Evolutionary conservation across 35 echinoderm and acorn worm genomes (phyloP).

Genomic region (Ophiothrix spiculata): DNA sequence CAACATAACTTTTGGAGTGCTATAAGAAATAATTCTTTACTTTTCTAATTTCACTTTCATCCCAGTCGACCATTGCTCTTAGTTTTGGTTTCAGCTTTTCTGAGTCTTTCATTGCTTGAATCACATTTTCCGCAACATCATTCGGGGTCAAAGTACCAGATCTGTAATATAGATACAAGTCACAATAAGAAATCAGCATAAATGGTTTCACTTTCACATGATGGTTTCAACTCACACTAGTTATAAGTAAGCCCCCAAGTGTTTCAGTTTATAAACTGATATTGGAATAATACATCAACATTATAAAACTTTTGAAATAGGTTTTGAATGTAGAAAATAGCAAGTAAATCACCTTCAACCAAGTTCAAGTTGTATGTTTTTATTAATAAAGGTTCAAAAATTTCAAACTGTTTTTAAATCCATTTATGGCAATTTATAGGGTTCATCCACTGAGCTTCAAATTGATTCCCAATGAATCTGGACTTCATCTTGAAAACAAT

Average conservation of each 20-base stretch:
- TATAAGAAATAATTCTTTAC: background rate
- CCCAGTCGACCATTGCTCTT: background rate
- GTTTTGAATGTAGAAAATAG: background rate
- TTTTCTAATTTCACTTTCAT: background rate
- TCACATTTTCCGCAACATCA: background rate
- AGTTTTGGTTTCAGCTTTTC: background rate
- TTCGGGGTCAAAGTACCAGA: slow-evolving; percentile 21
- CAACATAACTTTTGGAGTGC: too few relatives aligned
- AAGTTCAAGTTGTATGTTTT: too few relatives aligned
- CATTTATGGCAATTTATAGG: too few relatives aligned
- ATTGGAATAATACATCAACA: background rate
- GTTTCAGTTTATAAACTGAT: background rate
- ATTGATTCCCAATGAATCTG: too few relatives aligned
- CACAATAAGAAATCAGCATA: background rate
- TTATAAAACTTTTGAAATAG: background rate
- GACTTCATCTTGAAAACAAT: too few relatives aligned
- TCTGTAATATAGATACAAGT: slow-evolving; percentile 12
- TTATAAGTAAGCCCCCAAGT: too few relatives aligned
- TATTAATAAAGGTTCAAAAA: too few relatives aligned
- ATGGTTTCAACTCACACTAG: too few relatives aligned
- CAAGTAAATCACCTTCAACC: background rate
- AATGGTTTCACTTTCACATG: background rate
- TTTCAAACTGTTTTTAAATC: too few relatives aligned
- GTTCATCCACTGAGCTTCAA: too few relatives aligned
- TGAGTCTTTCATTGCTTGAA: background rate